Evolutionary conservation across 2,113 vertebrate species (phyloP).

Genomic region (Connochaetes taurinus): DNA sequence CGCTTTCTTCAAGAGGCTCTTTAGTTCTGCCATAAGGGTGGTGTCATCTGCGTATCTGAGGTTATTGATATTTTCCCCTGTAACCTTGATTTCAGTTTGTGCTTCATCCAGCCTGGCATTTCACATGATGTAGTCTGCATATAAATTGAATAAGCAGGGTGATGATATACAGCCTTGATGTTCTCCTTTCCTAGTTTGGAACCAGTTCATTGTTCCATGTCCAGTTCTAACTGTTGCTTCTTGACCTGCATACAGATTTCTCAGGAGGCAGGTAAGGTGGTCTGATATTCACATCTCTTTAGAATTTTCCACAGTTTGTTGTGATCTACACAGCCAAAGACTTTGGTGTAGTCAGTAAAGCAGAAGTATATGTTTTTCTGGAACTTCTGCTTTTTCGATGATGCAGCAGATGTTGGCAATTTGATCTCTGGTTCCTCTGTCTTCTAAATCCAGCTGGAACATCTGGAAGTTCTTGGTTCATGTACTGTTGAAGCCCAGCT

Average conservation of each 20-base stretch:
- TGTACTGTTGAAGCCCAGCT: background rate
- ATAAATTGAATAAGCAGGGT: background rate
- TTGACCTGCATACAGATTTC: background rate
- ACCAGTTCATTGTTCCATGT: background rate
- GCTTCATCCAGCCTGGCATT: background rate
- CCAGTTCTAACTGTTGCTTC: background rate
- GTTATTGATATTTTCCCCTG: background rate
- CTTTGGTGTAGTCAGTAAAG: background rate
- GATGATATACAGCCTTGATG: background rate
- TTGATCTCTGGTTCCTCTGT: background rate
- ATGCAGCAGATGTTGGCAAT: background rate
- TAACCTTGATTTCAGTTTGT: background rate
- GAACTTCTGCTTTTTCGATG: background rate
- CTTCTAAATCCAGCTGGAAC: background rate
- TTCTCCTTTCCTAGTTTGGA: background rate
- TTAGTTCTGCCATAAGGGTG: background rate
- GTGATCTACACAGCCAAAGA: background rate
- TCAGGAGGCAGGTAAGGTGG: background rate
- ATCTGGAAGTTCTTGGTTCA: background rate
- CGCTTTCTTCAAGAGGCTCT: background rate
- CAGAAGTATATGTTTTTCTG: background rate
- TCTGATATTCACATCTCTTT: background rate
- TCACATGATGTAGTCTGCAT: background rate
- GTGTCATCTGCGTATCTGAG: background rate
- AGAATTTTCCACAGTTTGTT: background rate